Evolutionary conservation across 2,888 invertebrate species (phyloP), one percentile per base, ranked within the genome.

Genomic region (Drosophila histrio): DNA sequence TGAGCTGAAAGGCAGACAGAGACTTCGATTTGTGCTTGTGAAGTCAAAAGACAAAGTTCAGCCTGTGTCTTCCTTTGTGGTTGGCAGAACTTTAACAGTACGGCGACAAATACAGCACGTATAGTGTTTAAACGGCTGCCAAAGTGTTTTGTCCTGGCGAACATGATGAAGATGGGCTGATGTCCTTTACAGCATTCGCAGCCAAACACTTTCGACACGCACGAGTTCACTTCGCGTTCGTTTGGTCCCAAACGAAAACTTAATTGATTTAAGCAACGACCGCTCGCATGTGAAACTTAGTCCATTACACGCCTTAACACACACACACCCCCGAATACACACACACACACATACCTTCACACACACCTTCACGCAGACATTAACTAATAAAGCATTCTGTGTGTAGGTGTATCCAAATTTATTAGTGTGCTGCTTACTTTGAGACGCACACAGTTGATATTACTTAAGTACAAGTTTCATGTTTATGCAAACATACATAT

Each of bases 251-350:
- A 30, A 30, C 47, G 36, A 64, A 84, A 62, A 73, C 62, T 70
- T 78, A 81, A 83, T 87, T 83, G 77, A 87, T 79, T 87, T 64
- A 66, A 69, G 61, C 63, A 60, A 64, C 61, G 65, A 60, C 64
- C 50, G 63, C 53, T 60, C 60, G 36, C 56, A 62, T 64, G 46
- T 53, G 66, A 61, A 68, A 62, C 62, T 69, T 64, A 52, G 62
- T 59, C 56, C 66, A 73, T 68, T 69, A 76, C 41, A 44, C 32
- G 36, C 19, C 30, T 52, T 26, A 36, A 28, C 21, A 59, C 41
- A 57, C 36, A 46, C 56, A 58, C 38, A 50, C 32, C 24, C 28
- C 28, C 22, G 19, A 6, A 34, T 30, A 46, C 21, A 46, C 11
- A 1, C 38, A 54, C 19, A 36, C 36, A 30, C 26, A 50, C 22